Percentiles rank a stretch among this genome's conserved stretches.
These are phyloP conservation scores for Didymodactylos carnosus DNA, from an alignment of 2,888 invertebrate species.

Conservation along the genomic window DNA sequence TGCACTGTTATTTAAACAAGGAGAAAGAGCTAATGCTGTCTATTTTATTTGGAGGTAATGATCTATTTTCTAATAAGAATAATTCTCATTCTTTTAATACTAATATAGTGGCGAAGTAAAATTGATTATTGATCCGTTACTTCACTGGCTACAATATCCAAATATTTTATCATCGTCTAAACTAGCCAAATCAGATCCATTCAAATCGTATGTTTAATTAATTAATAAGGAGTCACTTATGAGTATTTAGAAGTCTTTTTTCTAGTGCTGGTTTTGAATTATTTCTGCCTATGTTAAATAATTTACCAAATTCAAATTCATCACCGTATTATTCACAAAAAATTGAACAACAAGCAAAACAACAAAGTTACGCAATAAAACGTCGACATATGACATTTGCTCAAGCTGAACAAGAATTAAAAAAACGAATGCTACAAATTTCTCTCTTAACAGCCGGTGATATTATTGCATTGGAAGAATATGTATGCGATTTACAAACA, in stretches of 20 bases:
- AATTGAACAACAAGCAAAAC: too few relatives aligned
- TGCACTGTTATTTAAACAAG: slow-evolving; percentile 24
- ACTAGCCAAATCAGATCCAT: not conserved
- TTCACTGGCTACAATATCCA: slow-evolving; percentile 24
- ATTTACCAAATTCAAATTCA: too few relatives aligned
- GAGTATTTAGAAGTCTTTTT: not conserved
- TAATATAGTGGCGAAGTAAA: slow-evolving; percentile 27
- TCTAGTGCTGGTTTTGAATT: not conserved
- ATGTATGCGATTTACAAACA: slow-evolving; percentile 26
- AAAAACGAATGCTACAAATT: not conserved
- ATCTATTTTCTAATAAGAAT: not conserved
- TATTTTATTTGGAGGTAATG: slow-evolving; percentile 28
- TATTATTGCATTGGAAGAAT: slow-evolving; percentile 19
- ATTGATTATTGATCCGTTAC: slow-evolving; percentile 23
- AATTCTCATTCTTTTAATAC: too few relatives aligned
- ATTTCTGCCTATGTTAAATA: not conserved
- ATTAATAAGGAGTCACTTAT: too few relatives aligned
- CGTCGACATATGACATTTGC: slow-evolving; percentile 10
- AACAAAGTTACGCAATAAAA: slow-evolving; percentile 2
- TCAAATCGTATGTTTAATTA: not conserved
- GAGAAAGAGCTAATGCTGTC: slow-evolving; percentile 24
- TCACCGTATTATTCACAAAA: too few relatives aligned
- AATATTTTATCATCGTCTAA: slow-evolving; percentile 18
- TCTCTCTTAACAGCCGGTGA: slow-evolving; percentile 20
- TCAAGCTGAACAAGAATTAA: slow-evolving; percentile 3